Evolutionary conservation across 37 sponge, comb jelly and placozoan genomes (phyloP), one percentile per base, ranked within the genome.

Genomic region (Dysidea cf. avara): DNA sequence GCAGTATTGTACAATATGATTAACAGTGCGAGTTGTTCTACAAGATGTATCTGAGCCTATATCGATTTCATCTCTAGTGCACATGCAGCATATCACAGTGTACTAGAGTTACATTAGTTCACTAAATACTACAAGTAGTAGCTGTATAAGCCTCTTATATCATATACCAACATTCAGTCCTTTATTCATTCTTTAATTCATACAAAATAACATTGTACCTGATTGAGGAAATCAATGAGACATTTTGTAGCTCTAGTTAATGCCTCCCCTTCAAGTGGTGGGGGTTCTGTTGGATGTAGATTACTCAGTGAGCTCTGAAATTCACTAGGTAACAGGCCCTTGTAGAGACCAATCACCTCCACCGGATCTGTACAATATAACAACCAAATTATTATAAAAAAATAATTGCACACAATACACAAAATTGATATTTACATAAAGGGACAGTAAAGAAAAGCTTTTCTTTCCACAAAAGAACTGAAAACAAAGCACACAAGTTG

Each of bases 291-390:
- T 9, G 86, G 86, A 21, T 77, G 67, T 12, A 52, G 24, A 12
- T 56, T 63, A 21, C 68, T 34, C 20, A 86, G 3, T 1, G 17
- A 49, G 26, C 61, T 48, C 0, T 88, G 81, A 3, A 72, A 55
- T 7, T 78, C 92, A 21, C 68, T 26, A 0, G 93, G 87, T 31
- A 92, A 54, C 11, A 92, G 78, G 32, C 50, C 71, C 0, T 87
- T 87, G 70, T 74, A 92, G n/a, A 92, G 85, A 3, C 77, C 73
- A 50, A 87, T 92, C 57, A 92, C 86, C 58, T 71, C 40, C 64
- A 77, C 56, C 0, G 87, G 86, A 71, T 86, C 86, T 81, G 71
- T 38, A 62, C 14, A 56, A 49, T 46, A 9, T 18, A 12, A 29
- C 7, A 46, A 32, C 69, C 24, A 25, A 56, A 59, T 12, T 13